Percentiles rank a stretch among this genome's conserved stretches.
These are phyloP conservation scores for Acrocephalus kingi DNA, from an alignment of 2,113 vertebrate species.

Conservation along the genomic window DNA sequence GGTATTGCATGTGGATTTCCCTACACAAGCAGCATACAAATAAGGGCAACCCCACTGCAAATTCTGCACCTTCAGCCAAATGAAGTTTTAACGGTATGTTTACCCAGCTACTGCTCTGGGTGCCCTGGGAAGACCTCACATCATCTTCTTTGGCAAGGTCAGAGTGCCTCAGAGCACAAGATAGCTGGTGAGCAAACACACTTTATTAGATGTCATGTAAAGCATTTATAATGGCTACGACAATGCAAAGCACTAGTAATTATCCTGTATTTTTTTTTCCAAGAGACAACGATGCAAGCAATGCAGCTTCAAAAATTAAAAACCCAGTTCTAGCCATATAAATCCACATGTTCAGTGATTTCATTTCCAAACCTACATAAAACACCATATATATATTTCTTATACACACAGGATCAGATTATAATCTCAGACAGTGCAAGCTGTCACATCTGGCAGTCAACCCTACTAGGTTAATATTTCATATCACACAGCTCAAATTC, in stretches of 20 bases:
- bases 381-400: conserved; percentile 11
- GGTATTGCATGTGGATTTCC: not conserved
- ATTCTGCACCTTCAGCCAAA: not conserved
- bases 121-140: conserved; percentile 57
- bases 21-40: not conserved
- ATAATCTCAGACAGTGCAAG: conserved; percentile 39
- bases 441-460: conserved; percentile 44
- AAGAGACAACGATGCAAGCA: not conserved
- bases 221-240: conserved; percentile 29
- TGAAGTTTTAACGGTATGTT: conserved; percentile 34
- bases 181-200: conserved; percentile 34
- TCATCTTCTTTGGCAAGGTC: conserved; percentile 52
- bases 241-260: conserved; percentile 30
- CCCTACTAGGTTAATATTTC: conserved; percentile 26
- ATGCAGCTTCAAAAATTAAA: conserved; percentile 7
- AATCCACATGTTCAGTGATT: conserved; percentile 13
- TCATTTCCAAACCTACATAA: conserved; percentile 24
- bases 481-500: conserved; percentile 16
- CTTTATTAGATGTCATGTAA: conserved; percentile 51
- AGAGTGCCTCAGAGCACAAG: conserved; percentile 31
- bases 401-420: conserved; percentile 26
- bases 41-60: not conserved
- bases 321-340: not conserved
- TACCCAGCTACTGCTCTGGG: conserved; percentile 37
- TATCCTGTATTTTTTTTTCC: not conserved